A percentile compares a stretch with the other conserved stretches of the same genome.
Evolutionary conservation across 1,140 invertebrate genomes (phyloP).

Genomic region (Pseudomyrmex concolor): DNA sequence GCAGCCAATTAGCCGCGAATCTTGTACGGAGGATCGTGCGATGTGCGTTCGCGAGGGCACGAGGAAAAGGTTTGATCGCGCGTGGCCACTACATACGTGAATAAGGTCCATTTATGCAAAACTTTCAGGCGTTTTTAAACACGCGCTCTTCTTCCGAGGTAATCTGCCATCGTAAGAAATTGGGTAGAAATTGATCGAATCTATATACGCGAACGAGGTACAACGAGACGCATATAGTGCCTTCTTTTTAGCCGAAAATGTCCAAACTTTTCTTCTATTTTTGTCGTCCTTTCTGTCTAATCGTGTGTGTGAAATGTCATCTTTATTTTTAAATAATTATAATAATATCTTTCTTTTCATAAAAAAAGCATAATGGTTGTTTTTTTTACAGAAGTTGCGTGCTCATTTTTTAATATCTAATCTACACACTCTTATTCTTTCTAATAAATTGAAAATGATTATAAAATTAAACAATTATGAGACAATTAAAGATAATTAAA

Average conservation of each 20-base stretch:
- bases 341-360: too few species aligned
- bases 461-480: too few species aligned
- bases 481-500: background rate
- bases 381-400: too few species aligned
- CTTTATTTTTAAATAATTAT: background rate
- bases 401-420: too few species aligned
- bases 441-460: too few species aligned
- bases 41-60: conserved; percentile 10
- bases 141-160: conserved; percentile 19
- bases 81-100: conserved; percentile 70
- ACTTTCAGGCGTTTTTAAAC: conserved; percentile 48
- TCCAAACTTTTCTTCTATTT: background rate
- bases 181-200: conserved; percentile 41
- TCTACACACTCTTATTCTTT: too few species aligned
- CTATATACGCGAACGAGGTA: background rate
- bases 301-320: background rate
- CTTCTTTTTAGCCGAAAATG: background rate
- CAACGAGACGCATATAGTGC: conserved; percentile 2
- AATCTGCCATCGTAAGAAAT: conserved; percentile 47
- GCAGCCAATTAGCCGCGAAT: conserved; percentile 80
- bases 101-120: conserved; percentile 77
- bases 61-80: conserved; percentile 53
- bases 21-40: conserved; percentile 72
- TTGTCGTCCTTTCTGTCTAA: background rate
- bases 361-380: too few species aligned